phyloP scores from a whole-genome alignment of 2,888 invertebrate species.

The Drosophila mulleri region DNA sequence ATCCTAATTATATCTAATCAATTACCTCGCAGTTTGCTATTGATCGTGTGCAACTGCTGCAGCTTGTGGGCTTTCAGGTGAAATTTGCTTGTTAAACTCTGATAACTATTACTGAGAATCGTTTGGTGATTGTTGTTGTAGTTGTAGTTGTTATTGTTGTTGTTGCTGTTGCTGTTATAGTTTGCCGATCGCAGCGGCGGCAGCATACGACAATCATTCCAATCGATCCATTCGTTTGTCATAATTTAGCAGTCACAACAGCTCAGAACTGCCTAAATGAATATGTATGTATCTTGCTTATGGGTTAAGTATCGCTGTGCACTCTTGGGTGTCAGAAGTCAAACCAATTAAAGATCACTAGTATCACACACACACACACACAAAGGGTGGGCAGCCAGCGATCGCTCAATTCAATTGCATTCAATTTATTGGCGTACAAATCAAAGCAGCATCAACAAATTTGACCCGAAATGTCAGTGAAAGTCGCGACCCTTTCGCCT shows the following conservation, averaged over 20 bases:
- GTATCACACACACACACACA: constrained; percentile 15
- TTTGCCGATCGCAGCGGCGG: constrained; percentile 82
- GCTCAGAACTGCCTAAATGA: constrained; percentile 28
- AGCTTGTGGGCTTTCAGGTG: constrained; percentile 79
- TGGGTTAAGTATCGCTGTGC: constrained; percentile 27
- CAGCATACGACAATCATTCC: constrained; percentile 84
- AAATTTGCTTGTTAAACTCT: constrained; percentile 75
- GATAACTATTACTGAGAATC: constrained; percentile 75
- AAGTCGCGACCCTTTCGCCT: constrained; percentile 78
- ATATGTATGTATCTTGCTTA: constrained; percentile 28
- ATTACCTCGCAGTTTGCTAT: constrained; percentile 78
- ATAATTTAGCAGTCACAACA: constrained; percentile 66
- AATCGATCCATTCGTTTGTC: constrained; percentile 85
- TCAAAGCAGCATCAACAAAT: constrained; percentile 62
- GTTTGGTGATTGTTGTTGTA: constrained; percentile 64
- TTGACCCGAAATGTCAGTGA: constrained; percentile 80
- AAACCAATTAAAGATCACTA: constrained; percentile 52
- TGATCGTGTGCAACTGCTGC: constrained; percentile 78
- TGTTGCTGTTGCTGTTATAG: constrained; percentile 59
- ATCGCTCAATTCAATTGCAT: constrained; percentile 59
- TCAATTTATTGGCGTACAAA: constrained; percentile 78
- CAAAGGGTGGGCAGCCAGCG: constrained; percentile 20
- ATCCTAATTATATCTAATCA: neutral
- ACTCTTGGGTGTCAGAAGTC: constrained; percentile 69
- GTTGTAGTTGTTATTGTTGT: constrained; percentile 37